These are phyloP conservation scores for Ardeotis arabs DNA, from an alignment of 2,113 vertebrate species.

Conservation along the genomic window DNA sequence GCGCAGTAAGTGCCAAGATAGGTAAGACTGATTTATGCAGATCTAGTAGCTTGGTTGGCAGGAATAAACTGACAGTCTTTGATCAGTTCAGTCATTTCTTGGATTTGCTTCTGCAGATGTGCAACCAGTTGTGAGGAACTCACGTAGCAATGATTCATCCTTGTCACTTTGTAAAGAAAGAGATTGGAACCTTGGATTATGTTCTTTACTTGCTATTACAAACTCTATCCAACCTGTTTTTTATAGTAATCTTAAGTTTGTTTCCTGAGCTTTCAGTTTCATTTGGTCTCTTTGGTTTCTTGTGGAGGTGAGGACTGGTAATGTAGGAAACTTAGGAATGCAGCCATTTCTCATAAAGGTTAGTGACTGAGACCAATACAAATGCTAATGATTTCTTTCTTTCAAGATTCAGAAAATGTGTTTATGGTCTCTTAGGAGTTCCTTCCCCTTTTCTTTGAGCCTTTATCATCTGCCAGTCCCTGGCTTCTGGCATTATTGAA, in stretches of 20 bases:
- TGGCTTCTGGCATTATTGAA: not conserved
- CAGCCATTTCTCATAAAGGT: not conserved
- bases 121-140: not conserved
- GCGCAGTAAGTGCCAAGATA: not conserved
- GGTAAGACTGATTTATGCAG: not conserved
- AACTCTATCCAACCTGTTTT: slow-evolving; percentile 26
- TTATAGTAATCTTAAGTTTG: slow-evolving; percentile 31
- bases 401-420: not conserved
- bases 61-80: not conserved
- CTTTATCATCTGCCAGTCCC: not conserved
- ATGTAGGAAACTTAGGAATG: not conserved
- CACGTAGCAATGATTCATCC: not conserved
- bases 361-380: not conserved
- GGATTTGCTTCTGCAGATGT: not conserved
- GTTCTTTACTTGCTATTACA: slow-evolving; percentile 4
- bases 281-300: slow-evolving; percentile 31
- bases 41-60: not conserved
- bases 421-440: not conserved
- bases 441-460: not conserved
- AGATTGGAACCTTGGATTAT: slow-evolving; percentile 15
- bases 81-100: not conserved
- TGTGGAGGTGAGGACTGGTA: slow-evolving; percentile 11
- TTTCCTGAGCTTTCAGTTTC: slow-evolving; percentile 28
- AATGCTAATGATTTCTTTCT: slow-evolving; percentile 30
- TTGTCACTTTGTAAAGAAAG: slow-evolving; percentile 38